These are phyloP conservation scores for Dasypogon diadema DNA, from an alignment of 2,888 invertebrate genomes.

Conservation along the genomic window DNA sequence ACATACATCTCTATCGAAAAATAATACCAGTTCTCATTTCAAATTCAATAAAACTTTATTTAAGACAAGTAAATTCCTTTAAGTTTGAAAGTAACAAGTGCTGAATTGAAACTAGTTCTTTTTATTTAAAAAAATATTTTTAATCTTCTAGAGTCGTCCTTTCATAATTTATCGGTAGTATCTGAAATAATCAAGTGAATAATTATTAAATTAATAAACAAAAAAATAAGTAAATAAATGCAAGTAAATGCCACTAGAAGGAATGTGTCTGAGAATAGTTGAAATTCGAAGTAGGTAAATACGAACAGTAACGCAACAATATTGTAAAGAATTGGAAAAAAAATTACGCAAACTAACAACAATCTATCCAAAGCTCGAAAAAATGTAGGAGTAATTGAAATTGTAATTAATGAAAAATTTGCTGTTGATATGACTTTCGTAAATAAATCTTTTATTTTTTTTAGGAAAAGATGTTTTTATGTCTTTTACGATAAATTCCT, in stretches of 20 bases:
- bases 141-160: conserved; percentile 7
- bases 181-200: conserved; percentile 41
- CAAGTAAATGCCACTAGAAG: conserved; percentile 10
- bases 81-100: conserved; percentile 1
- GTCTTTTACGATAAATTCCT: conserved; percentile 46
- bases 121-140: not conserved
- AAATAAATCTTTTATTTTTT: conserved; percentile 13
- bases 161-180: conserved; percentile 40
- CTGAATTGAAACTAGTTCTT: not conserved
- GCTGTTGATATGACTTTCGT: conserved; percentile 32
- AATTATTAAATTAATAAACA: conserved; percentile 31
- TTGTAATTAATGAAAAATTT: conserved; percentile 15
- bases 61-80: conserved; percentile 9
- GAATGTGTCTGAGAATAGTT: conserved; percentile 41
- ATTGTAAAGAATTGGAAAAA: not conserved
- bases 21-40: not conserved
- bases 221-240: conserved; percentile 6
- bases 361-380: conserved; percentile 39
- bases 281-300: conserved; percentile 21
- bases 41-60: not conserved
- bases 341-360: conserved; percentile 44
- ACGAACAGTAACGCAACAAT: conserved; percentile 13
- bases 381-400: conserved; percentile 8
- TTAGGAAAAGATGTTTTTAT: conserved; percentile 29
- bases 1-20: too few relatives aligned